These are phyloP conservation scores for Macrochelys suwanniensis DNA, from an alignment of 2,797 vertebrate species.

Conservation along the genomic window DNA sequence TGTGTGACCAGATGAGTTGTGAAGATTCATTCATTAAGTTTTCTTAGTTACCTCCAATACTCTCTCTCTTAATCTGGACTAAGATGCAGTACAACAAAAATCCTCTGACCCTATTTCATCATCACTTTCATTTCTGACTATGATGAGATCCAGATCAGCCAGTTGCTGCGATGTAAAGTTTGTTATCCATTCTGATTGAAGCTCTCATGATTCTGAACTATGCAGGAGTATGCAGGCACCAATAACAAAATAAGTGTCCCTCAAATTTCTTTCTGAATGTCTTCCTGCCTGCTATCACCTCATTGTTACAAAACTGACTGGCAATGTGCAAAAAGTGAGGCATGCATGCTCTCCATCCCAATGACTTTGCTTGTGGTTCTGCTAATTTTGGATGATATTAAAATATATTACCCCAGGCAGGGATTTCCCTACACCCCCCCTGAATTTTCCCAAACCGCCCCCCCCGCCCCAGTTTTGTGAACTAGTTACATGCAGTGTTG, in stretches of 20 bases:
- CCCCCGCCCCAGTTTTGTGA: no score
- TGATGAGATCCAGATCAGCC: background rate
- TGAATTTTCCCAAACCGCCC: no score
- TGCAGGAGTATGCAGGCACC: background rate
- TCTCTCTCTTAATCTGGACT: background rate
- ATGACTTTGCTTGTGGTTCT: background rate
- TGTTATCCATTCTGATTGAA: background rate
- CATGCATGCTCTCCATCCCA: background rate
- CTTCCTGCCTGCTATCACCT: background rate
- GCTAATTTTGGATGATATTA: fast-evolving
- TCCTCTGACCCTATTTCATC: background rate
- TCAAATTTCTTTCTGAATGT: background rate
- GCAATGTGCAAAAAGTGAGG: fast-evolving
- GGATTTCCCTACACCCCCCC: no score
- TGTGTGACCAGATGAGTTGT: background rate
- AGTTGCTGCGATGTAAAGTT: background rate
- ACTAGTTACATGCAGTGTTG: no score
- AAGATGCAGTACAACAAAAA: background rate
- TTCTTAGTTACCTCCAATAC: background rate
- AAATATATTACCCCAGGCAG: background rate
- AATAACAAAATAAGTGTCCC: background rate
- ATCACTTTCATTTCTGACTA: background rate
- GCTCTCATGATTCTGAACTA: background rate
- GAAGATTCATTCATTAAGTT: background rate
- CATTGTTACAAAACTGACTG: background rate